phyloP scores from a whole-genome alignment of 2,888 invertebrate genomes.

The Myopa testacea region DNA sequence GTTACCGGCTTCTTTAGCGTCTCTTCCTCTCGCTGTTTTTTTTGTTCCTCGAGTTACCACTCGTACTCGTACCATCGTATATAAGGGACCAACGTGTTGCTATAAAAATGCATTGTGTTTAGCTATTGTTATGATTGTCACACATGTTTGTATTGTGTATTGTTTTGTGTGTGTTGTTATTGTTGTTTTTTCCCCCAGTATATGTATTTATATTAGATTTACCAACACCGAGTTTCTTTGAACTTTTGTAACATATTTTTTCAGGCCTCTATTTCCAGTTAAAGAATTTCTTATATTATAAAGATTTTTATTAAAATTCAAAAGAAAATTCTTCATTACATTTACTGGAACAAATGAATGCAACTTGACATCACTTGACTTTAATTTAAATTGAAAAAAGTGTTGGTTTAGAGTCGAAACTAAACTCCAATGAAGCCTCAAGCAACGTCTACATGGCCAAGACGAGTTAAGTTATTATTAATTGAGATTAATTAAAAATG shows the following conservation, averaged over 20 bases:
- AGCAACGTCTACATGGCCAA: conserved; percentile 26
- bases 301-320: conserved; percentile 33
- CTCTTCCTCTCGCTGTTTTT: neutral
- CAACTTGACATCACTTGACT: too few species aligned
- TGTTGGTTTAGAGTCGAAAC: neutral
- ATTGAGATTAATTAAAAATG: conserved; percentile 40
- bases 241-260: conserved; percentile 41
- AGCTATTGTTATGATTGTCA: neutral
- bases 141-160: conserved; percentile 25
- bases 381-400: conserved; percentile 16
- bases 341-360: too few species aligned
- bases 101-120: conserved; percentile 20
- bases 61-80: neutral
- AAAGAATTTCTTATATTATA: neutral
- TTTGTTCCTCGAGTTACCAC: neutral
- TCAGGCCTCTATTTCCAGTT: too few species aligned
- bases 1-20: conserved; percentile 13
- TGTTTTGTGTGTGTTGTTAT: neutral
- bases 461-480: conserved; percentile 34
- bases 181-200: conserved; percentile 48
- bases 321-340: neutral
- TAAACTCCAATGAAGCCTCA: conserved; percentile 5
- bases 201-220: conserved; percentile 26
- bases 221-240: conserved; percentile 14
- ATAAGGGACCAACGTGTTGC: conserved; percentile 30